Evolutionary conservation across 2,113 vertebrate genomes (phyloP).

Genomic region (Malurus elegans): DNA sequence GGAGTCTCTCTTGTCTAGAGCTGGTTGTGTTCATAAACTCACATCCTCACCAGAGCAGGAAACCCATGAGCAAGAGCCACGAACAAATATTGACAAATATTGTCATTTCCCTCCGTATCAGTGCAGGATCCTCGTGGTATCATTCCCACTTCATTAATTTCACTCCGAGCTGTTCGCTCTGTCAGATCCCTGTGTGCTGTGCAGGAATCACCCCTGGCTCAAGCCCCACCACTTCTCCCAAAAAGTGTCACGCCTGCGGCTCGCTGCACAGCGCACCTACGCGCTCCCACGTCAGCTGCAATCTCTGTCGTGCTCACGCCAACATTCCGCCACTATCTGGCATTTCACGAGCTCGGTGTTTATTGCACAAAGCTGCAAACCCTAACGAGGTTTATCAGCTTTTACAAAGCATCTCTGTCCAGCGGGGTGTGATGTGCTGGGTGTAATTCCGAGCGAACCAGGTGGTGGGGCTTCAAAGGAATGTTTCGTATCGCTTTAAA

Average conservation of each 20-base stretch:
- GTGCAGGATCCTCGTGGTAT: background rate
- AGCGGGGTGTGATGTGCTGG: background rate
- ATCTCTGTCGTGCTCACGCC: constrained; percentile 36
- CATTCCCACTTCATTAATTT: constrained; percentile 63
- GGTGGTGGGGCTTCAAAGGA: background rate
- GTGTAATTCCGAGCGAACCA: background rate
- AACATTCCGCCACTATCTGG: constrained; percentile 35
- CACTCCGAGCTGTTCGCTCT: constrained; percentile 33
- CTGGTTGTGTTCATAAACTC: background rate
- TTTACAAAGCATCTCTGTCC: constrained; percentile 26
- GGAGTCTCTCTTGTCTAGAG: background rate
- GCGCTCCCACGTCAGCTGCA: constrained; percentile 29
- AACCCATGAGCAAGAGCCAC: background rate
- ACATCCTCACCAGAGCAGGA: background rate
- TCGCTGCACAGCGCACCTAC: constrained; percentile 31
- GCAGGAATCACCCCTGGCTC: constrained; percentile 37
- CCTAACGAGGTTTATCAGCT: constrained; percentile 49
- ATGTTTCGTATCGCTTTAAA: background rate
- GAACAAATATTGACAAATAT: constrained; percentile 50
- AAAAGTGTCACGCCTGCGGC: constrained; percentile 24
- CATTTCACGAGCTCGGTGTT: constrained; percentile 45
- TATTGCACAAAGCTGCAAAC: constrained; percentile 49
- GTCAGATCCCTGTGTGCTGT: constrained; percentile 5
- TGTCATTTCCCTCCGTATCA: background rate
- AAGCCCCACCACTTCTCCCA: constrained; percentile 2